phyloP scores from a whole-genome alignment of 2,113 vertebrate species.

The Brachionichthys hirsutus region DNA sequence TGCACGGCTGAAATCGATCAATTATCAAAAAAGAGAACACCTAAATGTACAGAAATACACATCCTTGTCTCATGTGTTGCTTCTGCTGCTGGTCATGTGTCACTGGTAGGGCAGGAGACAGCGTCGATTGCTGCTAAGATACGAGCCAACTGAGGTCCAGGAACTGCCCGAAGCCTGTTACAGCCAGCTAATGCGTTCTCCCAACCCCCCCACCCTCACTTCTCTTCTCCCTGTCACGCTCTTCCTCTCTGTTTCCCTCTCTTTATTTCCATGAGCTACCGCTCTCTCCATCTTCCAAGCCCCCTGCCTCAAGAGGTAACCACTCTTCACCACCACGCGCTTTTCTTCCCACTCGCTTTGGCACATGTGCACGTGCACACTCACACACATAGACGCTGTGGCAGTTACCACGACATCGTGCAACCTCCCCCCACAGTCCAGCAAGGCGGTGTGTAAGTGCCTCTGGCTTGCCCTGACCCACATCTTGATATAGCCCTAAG shows the following conservation, averaged over 20 bases:
- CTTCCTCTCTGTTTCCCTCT: slow-evolving; percentile 53
- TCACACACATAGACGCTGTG: slow-evolving; percentile 47
- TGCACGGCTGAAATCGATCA: neutral
- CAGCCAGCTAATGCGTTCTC: slow-evolving; percentile 72
- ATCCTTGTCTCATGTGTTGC: slow-evolving; percentile 25
- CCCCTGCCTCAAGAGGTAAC: slow-evolving; percentile 60
- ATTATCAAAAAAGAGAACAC: neutral
- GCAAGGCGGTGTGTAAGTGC: slow-evolving; percentile 68
- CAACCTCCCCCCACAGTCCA: slow-evolving; percentile 76
- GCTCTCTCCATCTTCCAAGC: slow-evolving; percentile 61
- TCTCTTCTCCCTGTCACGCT: slow-evolving; percentile 52
- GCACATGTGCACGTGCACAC: slow-evolving; percentile 47
- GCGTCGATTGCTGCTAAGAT: slow-evolving; percentile 62
- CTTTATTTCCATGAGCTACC: slow-evolving; percentile 70
- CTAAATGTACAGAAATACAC: slow-evolving; percentile 1
- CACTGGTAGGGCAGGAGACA: slow-evolving; percentile 40
- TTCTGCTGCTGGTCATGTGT: slow-evolving; percentile 52
- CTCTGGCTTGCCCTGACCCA: slow-evolving; percentile 78
- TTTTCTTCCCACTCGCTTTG: slow-evolving; percentile 47
- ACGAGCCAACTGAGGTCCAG: slow-evolving; percentile 61
- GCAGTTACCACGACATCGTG: slow-evolving; percentile 63
- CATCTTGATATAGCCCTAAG: slow-evolving; percentile 84
- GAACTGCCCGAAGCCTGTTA: slow-evolving; percentile 74
- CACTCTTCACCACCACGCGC: slow-evolving; percentile 59
- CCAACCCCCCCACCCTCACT: slow-evolving; percentile 55